Evolutionary conservation across 23 tunicate species (phyloP), one percentile per base, ranked within the genome.

Genomic region (Halocynthia roretzi): DNA sequence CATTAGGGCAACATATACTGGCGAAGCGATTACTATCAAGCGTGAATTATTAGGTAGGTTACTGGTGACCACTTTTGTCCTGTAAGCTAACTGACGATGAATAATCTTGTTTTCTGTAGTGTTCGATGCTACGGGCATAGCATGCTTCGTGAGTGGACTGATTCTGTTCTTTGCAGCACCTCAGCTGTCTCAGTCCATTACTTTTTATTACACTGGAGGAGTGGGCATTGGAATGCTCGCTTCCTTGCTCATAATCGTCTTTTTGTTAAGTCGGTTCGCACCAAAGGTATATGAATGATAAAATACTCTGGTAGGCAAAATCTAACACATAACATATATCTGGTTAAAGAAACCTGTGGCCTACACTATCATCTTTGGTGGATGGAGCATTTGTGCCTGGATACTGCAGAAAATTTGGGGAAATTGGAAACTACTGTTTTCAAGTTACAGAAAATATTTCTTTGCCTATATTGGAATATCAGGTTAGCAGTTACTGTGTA

Each of bases 181-280:
- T 14, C 18, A 54, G 21, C 71, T 87, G 19, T 87, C 93, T 6
- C 71, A 70, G 40, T 87, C 93, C 8, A 80, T 77, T 8, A 53
- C 57, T 23, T 88, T 88, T 67, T 83, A 88, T 60, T 90, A 90
- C 65, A 70, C 97, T 31, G 71, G 86, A 51, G 90, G 90, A 12
- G 70, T 78, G 18, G 84, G 86, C 15, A 23, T 90, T 53, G 97
- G 97, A 44, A 71, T 90, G 48, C 10, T 90, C 19, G 90, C 86
- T 48, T 90, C 97, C 15, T 50, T 81, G n/a, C 65, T 90, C 10
- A 61, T 90, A 8, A 31, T 90, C 8, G 76, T 85, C 10, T 81
- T 85, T 50, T 58, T 90, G n/a, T 57, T 90, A 63, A 85, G 97
- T 54, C 61, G 90, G 52, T 63, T 84, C 18, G 40, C 84, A 7